Percentiles rank a stretch among this genome's conserved stretches.
phyloP scores from a whole-genome alignment of 1,140 invertebrate species.

The Odontomachus brunneus region DNA sequence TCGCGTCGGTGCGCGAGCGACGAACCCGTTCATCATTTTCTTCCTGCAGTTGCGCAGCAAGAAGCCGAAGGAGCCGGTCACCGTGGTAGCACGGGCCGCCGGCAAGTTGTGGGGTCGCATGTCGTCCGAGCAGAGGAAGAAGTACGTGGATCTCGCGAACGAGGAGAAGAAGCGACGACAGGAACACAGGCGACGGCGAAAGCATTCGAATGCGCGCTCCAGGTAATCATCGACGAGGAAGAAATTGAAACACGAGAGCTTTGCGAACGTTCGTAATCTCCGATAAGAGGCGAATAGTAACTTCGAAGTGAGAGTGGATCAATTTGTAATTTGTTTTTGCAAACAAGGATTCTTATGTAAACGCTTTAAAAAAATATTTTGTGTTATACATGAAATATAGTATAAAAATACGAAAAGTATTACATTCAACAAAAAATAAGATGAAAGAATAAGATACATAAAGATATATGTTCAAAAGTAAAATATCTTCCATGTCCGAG shows the following conservation, averaged over 20 bases:
- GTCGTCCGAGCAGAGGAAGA: slow-evolving; percentile 76
- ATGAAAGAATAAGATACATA: too few relatives aligned
- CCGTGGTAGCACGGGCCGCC: slow-evolving; percentile 78
- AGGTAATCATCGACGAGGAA: slow-evolving; percentile 40
- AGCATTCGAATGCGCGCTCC: neutral
- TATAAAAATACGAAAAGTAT: too few relatives aligned
- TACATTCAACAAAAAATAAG: too few relatives aligned
- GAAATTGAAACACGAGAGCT: too few relatives aligned
- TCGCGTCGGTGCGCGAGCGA: slow-evolving; percentile 53
- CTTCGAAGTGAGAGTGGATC: too few relatives aligned
- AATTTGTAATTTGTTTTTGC: too few relatives aligned
- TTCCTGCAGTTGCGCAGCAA: slow-evolving; percentile 77
- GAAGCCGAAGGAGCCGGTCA: slow-evolving; percentile 76
- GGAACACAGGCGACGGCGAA: slow-evolving; percentile 48
- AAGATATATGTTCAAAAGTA: too few relatives aligned
- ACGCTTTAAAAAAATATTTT: too few relatives aligned
- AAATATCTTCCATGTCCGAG: too few relatives aligned
- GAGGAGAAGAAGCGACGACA: slow-evolving; percentile 78
- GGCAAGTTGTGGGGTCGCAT: slow-evolving; percentile 80
- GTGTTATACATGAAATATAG: too few relatives aligned
- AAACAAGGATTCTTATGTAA: too few relatives aligned
- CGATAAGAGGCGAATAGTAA: too few relatives aligned
- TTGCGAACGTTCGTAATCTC: neutral
- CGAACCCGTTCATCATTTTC: slow-evolving; percentile 82
- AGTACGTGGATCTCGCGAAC: slow-evolving; percentile 81